Conservation (phyloP, 35 echinoderm and acorn worm genomes). For the Diadema setosum region DNA sequence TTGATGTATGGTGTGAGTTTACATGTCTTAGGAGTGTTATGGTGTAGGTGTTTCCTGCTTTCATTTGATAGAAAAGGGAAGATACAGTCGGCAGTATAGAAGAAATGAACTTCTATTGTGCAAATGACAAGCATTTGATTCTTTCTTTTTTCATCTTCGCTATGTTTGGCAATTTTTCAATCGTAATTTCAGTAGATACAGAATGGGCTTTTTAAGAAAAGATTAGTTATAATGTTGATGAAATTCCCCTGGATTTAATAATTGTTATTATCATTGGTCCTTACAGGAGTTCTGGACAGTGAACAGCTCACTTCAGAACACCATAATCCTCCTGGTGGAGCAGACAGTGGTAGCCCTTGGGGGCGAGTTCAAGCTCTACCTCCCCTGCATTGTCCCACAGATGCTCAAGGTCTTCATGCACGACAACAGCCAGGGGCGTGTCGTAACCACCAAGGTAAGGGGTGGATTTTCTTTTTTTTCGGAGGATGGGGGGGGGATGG, state of each 20-base stretch:
- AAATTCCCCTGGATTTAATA: not conserved
- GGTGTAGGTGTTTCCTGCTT: too few species aligned
- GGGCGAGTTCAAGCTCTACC: conserved; percentile 96
- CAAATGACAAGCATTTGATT: too few species aligned
- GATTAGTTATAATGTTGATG: not conserved
- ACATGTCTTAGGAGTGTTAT: too few species aligned
- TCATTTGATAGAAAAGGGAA: too few species aligned
- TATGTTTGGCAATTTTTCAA: too few species aligned
- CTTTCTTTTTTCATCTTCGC: too few species aligned
- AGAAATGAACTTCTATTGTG: too few species aligned
- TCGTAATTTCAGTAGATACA: not conserved
- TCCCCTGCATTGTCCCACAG: conserved; percentile 92
- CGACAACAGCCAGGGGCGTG: conserved; percentile 77
- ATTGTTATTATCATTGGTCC: not conserved
- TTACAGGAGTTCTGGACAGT: conserved; percentile 97
- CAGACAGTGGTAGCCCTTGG: conserved; percentile 96
- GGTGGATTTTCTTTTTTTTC: too few species aligned
- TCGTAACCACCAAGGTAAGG: conserved; percentile 91
- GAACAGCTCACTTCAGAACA: conserved; percentile 93
- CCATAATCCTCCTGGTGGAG: conserved; percentile 88
- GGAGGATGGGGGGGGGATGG: too few species aligned
- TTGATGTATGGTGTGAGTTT: too few species aligned
- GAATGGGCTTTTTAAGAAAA: not conserved
- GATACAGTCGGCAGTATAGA: too few species aligned
- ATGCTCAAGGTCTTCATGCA: conserved; percentile 99